phyloP scores from a whole-genome alignment of 2,113 vertebrate species.

The Haemorhous mexicanus region DNA sequence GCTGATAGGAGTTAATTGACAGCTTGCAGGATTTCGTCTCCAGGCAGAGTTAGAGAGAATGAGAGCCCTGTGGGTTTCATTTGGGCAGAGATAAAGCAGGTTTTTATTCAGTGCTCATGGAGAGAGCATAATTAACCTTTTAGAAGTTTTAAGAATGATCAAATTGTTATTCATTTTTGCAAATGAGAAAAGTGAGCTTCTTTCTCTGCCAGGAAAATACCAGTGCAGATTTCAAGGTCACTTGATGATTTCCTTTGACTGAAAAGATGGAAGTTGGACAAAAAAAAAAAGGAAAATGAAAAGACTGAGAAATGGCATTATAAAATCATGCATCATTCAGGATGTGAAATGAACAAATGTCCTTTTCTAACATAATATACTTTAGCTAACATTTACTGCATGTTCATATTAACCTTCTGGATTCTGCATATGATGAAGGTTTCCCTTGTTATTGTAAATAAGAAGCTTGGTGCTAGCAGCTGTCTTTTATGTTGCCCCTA shows the following conservation, averaged over 20 bases:
- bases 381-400: neutral
- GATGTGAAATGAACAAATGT: conserved; percentile 44
- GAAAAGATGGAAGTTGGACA: neutral
- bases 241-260: conserved; percentile 62
- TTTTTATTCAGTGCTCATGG: conserved; percentile 75
- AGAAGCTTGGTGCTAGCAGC: neutral
- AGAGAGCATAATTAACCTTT: conserved; percentile 81
- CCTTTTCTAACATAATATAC: conserved; percentile 25
- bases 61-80: conserved; percentile 73
- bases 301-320: conserved; percentile 34
- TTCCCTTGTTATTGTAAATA: conserved; percentile 15
- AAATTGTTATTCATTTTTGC: conserved; percentile 83
- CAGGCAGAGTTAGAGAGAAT: conserved; percentile 67
- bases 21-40: conserved; percentile 68
- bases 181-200: conserved; percentile 73
- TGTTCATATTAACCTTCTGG: neutral
- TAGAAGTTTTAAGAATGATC: conserved; percentile 79
- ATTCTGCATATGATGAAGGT: neutral
- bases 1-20: conserved; percentile 77
- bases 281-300: neutral
- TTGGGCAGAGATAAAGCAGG: conserved; percentile 75
- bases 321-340: conserved; percentile 28
- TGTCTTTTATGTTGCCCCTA: neutral
- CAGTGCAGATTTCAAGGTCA: conserved; percentile 77
- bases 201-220: conserved; percentile 71